phyloP scores from a whole-genome alignment of 2,113 vertebrate genomes.

The Peucedramus taeniatus region DNA sequence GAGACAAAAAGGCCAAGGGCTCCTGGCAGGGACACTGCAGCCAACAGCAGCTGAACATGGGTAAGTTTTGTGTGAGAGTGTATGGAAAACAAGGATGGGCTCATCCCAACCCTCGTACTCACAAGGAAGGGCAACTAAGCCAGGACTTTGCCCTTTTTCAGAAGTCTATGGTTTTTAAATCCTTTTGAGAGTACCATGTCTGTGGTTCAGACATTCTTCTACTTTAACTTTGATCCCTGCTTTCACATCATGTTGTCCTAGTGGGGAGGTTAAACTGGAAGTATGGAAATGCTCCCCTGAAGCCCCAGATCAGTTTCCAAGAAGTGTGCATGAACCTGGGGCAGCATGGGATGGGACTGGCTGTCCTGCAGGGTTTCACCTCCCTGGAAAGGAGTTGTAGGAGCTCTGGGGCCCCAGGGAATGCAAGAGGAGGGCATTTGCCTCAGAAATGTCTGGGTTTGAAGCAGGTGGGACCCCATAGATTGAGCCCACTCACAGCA shows the following conservation, averaged over 20 bases:
- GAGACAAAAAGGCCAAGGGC: neutral
- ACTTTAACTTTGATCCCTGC: neutral
- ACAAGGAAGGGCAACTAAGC: neutral
- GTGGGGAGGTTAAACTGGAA: neutral
- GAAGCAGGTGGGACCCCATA: slow-evolving; percentile 10
- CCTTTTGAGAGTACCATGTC: neutral
- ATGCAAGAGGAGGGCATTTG: neutral
- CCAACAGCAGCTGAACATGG: neutral
- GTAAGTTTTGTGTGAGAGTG: neutral
- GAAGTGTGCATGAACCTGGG: neutral
- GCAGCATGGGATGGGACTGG: accelerated
- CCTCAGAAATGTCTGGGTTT: neutral
- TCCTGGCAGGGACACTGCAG: neutral
- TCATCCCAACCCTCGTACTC: neutral
- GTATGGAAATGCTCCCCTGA: neutral
- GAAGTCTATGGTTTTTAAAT: neutral
- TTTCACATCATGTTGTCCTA: neutral
- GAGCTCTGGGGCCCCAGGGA: neutral
- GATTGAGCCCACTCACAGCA: slow-evolving; percentile 45
- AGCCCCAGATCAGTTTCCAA: neutral
- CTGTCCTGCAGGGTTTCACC: neutral
- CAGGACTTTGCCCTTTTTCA: neutral
- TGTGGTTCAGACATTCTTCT: neutral
- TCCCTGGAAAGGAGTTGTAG: neutral
- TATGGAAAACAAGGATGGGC: neutral